Base-by-base conservation (phyloP, 2,888 invertebrate genomes). In the Ernsta delagoae region DNA sequence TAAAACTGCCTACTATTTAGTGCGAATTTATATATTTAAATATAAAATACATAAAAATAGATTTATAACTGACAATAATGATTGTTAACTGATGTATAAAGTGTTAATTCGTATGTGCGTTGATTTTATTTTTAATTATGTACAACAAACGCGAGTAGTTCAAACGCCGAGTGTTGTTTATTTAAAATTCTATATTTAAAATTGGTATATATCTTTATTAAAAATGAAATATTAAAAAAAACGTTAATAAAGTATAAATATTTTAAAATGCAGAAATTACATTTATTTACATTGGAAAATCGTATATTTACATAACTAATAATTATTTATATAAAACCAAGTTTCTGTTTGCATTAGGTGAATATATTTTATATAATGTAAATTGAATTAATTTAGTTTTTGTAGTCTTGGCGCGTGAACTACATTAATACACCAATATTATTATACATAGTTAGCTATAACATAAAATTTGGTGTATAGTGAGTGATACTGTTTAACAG, bases 11-110 rank as follows among this genome's bases (percentile, higher is more conserved):
- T 92, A 90, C 85, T 85, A 88, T 87, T 93, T 92, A 92, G 84
- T 78, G 92, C 90, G 92, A 93, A 93, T 93, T 93, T 93, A 92
- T 93, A 92, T 92, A 92, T 88, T 86, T 90, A 91, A 90, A 91
- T 89, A 89, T 89, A 85, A 89, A 88, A 83, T 80, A 88, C 90
- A 90, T 89, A 90, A 89, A 89, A 91, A 90, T 92, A 92, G 92
- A 85, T 92, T 88, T 93, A 92, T 93, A 92, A 92, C 92, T 89
- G 93, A 93, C 93, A 93, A 93, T 93, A 93, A 93, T 93, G 93
- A 92, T 93, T 92, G 93, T 93, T 93, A 93, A 89, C 90, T 92
- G 93, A 91, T 93, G 90, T 92, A 88, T 91, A 89, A 90, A 89
- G 86, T 92, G 91, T 92, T 93, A 90, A 83, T 86, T 83, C 85